These are phyloP conservation scores for Todiramphus saurophagus DNA, from an alignment of 2,113 vertebrate genomes.

Conservation along the genomic window DNA sequence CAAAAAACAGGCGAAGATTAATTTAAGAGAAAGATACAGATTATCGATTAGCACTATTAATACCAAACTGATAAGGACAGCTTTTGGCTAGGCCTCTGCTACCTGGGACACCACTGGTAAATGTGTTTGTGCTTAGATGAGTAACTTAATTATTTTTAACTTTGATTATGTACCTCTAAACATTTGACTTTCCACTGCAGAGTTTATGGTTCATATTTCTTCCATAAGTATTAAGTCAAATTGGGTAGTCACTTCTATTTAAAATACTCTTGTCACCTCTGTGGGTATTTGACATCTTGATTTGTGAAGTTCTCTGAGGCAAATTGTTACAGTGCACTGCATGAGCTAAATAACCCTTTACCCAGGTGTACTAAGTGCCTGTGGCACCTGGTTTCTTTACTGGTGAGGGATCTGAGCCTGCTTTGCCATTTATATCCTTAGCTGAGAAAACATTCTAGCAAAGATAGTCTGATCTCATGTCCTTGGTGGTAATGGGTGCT, in stretches of 20 bases:
- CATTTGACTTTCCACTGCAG: background rate
- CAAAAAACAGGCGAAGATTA: background rate
- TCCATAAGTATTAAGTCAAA: background rate
- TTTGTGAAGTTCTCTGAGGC: background rate
- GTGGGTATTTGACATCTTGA: background rate
- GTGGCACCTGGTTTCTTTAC: background rate
- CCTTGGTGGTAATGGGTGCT: background rate
- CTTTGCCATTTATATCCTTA: slow-evolving; percentile 23
- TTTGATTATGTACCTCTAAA: background rate
- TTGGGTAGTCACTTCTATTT: background rate
- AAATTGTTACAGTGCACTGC: background rate
- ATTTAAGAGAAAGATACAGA: background rate
- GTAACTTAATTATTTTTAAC: background rate
- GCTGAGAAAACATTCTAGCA: slow-evolving; percentile 28
- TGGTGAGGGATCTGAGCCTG: background rate
- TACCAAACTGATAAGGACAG: background rate
- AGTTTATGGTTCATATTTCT: background rate
- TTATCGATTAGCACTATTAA: background rate
- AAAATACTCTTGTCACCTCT: background rate
- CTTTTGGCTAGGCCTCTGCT: background rate
- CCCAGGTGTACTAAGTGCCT: background rate
- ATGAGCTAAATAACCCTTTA: background rate
- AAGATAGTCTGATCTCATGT: slow-evolving; percentile 24
- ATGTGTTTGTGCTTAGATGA: background rate
- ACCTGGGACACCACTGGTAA: background rate